Evolutionary conservation across 35 echinoderm and acorn worm genomes (phyloP), one percentile per base, ranked within the genome.

Genomic region (Diadema setosum): DNA sequence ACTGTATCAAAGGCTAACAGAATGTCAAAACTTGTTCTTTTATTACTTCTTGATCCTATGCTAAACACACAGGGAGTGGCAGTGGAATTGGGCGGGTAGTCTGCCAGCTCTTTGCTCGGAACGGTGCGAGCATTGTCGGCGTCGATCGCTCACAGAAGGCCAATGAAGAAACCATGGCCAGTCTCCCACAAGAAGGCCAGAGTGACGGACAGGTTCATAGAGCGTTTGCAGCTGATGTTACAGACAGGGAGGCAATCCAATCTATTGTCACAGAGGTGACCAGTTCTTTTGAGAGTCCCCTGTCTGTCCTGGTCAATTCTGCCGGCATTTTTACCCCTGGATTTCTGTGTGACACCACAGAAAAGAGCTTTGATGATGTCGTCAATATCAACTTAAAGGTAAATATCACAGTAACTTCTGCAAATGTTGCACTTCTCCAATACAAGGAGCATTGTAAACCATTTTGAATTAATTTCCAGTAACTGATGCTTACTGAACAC

Each of bases 1-100:
- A n/a, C n/a, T n/a, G n/a, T n/a, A n/a, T n/a, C n/a, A n/a, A n/a
- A n/a, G n/a, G n/a, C n/a, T n/a, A n/a, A n/a, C n/a, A n/a, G n/a
- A n/a, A n/a, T n/a, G n/a, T n/a, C n/a, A n/a, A n/a, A n/a, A n/a
- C n/a, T n/a, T n/a, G n/a, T n/a, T n/a, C n/a, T n/a, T n/a, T n/a
- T n/a, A n/a, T n/a, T n/a, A n/a, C n/a, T n/a, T n/a, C n/a, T n/a
- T n/a, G n/a, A n/a, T n/a, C n/a, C n/a, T n/a, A n/a, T n/a, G n/a
- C n/a, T n/a, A n/a, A n/a, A n/a, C n/a, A n/a, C n/a, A n/a, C n/a
- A 91, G 89, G 89, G 48, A 83, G 89, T 34, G 89, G 89, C 1
- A 85, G 89, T 85, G 89, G 89, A 27, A 91, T 91, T 18, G 89
- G 89, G 0, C 39, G 82, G 42, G 64, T 67, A 44, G 83, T 91